A percentile compares a stretch with the other conserved stretches of the same genome.
Evolutionary conservation across 1,140 invertebrate genomes (phyloP).

Genomic region (Wiebesia pumilae): DNA sequence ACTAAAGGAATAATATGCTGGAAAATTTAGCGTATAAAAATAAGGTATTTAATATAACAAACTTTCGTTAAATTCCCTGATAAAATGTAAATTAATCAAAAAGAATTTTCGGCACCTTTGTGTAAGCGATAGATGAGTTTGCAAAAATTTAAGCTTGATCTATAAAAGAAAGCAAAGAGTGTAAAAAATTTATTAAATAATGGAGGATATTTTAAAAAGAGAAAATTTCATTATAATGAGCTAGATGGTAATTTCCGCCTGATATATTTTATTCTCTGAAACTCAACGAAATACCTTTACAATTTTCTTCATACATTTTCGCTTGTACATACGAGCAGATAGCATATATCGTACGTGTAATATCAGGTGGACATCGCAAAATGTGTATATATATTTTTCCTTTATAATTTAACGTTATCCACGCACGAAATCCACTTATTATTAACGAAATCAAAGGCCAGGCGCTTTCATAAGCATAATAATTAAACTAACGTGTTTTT

Average conservation of each 20-base stretch:
- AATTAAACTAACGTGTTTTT: constrained; percentile 16
- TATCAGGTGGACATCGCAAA: constrained; percentile 23
- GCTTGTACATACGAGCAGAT: constrained; percentile 29
- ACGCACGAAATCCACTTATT: not conserved
- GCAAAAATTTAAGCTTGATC: not conserved
- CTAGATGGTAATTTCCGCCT: constrained; percentile 33
- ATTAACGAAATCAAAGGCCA: not conserved
- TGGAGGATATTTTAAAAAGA: constrained; percentile 19
- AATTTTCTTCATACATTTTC: constrained; percentile 35
- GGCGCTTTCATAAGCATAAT: constrained; percentile 27
- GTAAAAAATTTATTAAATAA: constrained; percentile 1
- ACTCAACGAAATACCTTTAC: constrained; percentile 56
- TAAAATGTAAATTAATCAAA: too few species aligned
- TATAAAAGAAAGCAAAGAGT: not conserved
- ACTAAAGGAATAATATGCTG: too few species aligned
- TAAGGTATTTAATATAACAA: too few species aligned
- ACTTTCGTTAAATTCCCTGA: too few species aligned
- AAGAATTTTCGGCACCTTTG: too few species aligned
- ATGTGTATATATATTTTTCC: constrained; percentile 19
- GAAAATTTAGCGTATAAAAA: too few species aligned
- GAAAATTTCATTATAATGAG: constrained; percentile 34
- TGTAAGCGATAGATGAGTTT: not conserved
- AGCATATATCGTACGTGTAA: constrained; percentile 34
- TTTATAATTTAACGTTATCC: constrained; percentile 11
- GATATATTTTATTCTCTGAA: constrained; percentile 58